phyloP scores from a whole-genome alignment of 2,797 vertebrate species.

The Microctenopoma steveboyesi region DNA sequence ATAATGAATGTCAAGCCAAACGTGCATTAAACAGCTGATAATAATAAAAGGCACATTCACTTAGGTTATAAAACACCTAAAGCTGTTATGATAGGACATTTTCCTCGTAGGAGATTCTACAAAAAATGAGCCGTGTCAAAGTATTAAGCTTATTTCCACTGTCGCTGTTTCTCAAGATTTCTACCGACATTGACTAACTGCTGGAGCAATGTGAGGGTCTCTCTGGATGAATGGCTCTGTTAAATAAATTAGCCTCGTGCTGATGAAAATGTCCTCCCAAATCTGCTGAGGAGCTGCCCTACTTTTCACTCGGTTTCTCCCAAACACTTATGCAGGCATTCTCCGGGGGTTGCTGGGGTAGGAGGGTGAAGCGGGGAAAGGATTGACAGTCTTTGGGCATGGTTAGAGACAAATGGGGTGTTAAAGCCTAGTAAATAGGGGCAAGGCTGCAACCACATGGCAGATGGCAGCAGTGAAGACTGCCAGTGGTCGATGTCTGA shows the following conservation, averaged over 20 bases:
- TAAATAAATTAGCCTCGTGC: constrained; percentile 67
- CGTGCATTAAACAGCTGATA: constrained; percentile 35
- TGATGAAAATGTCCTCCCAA: constrained; percentile 67
- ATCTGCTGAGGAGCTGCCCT: constrained; percentile 67
- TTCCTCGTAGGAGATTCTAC: constrained; percentile 13
- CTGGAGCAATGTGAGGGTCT: constrained; percentile 51
- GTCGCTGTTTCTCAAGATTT: constrained; percentile 19
- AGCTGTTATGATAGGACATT: constrained; percentile 4
- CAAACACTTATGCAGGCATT: constrained; percentile 30
- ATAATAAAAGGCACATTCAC: constrained; percentile 19
- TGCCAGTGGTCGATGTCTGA: background rate
- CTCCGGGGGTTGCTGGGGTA: constrained; percentile 39
- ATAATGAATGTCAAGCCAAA: constrained; percentile 16
- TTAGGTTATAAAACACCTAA: constrained; percentile 12
- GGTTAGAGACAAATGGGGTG: background rate
- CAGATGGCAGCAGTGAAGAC: constrained; percentile 19
- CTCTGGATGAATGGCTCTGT: constrained; percentile 55
- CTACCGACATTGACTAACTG: constrained; percentile 27
- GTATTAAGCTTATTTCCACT: constrained; percentile 14
- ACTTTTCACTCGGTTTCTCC: constrained; percentile 60
- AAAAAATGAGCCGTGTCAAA: constrained; percentile 12
- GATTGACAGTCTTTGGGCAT: constrained; percentile 23
- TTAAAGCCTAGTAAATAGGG: constrained; percentile 7
- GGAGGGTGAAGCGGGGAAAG: constrained; percentile 20
- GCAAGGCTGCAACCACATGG: background rate